Conservation (phyloP, 1,140 invertebrate species). For the Psilanteris sp. region DNA sequence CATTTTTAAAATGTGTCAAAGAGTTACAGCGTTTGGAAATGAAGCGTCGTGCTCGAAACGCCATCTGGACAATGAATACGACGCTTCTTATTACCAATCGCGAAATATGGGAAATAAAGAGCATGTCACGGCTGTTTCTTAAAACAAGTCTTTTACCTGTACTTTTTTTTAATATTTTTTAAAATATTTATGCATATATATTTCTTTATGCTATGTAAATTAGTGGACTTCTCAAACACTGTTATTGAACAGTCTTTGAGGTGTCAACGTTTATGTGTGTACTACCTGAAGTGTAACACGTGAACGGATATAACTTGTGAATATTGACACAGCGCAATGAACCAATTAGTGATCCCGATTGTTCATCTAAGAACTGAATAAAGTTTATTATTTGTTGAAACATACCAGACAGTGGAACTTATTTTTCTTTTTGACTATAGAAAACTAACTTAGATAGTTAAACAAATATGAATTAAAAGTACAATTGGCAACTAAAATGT, state of each 20-base stretch:
- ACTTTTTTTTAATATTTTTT: constrained; percentile 57
- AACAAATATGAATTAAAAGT: no score
- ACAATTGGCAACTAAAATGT: no score
- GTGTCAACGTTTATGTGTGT: constrained; percentile 8
- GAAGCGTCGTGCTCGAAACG: constrained; percentile 71
- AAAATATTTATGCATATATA: constrained; percentile 61
- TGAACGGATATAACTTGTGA: constrained; percentile 29
- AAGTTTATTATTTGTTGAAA: constrained; percentile 69
- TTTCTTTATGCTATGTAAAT: constrained; percentile 25
- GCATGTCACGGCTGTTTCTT: constrained; percentile 75
- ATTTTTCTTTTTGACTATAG: constrained; percentile 5
- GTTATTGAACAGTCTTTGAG: no score
- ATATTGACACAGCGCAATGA: constrained; percentile 32
- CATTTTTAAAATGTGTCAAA: constrained; percentile 1
- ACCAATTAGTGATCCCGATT: constrained; percentile 57
- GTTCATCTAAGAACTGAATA: constrained; percentile 63
- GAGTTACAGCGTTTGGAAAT: constrained; percentile 74
- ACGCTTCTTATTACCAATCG: constrained; percentile 69
- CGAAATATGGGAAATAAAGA: constrained; percentile 69
- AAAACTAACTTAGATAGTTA: neutral
- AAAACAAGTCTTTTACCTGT: constrained; percentile 73
- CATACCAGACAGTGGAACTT: no score
- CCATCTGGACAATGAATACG: constrained; percentile 66
- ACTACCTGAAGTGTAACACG: constrained; percentile 20
- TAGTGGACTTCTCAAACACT: neutral